A percentile compares a stretch with the other conserved stretches of the same genome.
Conservation (phyloP, 35 echinoderm and acorn worm genomes). For the Lytechinus pictus region DNA sequence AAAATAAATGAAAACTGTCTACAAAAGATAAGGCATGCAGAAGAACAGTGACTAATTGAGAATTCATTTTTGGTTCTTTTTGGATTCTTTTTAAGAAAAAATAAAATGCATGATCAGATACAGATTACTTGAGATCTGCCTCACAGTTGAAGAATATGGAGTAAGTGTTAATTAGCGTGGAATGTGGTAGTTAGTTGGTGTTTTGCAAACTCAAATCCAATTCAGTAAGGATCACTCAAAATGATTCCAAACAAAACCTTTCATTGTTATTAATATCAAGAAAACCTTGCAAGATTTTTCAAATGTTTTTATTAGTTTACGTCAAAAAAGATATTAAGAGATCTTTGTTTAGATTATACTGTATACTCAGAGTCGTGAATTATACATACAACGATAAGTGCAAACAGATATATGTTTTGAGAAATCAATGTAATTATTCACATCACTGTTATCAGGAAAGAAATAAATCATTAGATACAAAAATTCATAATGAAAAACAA, state of each 20-base stretch:
- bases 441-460: background rate
- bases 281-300: background rate
- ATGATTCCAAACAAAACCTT: background rate
- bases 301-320: background rate
- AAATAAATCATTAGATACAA: background rate
- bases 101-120: background rate
- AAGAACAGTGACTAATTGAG: background rate
- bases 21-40: slow-evolving; percentile 46
- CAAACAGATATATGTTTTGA: background rate
- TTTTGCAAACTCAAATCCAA: slow-evolving; percentile 11
- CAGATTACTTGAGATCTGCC: background rate
- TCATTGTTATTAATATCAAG: background rate
- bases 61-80: background rate
- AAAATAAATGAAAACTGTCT: slow-evolving; percentile 25
- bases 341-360: background rate
- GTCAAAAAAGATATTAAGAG: background rate
- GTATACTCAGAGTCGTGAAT: background rate
- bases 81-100: background rate
- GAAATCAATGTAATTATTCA: background rate
- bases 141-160: background rate
- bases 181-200: slow-evolving; percentile 25
- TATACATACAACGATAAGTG: background rate
- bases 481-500: background rate
- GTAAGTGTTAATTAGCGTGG: background rate
- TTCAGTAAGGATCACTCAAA: background rate